Base-by-base conservation (phyloP, 2,888 invertebrate species). In the Pachymerium ferrugineum region DNA sequence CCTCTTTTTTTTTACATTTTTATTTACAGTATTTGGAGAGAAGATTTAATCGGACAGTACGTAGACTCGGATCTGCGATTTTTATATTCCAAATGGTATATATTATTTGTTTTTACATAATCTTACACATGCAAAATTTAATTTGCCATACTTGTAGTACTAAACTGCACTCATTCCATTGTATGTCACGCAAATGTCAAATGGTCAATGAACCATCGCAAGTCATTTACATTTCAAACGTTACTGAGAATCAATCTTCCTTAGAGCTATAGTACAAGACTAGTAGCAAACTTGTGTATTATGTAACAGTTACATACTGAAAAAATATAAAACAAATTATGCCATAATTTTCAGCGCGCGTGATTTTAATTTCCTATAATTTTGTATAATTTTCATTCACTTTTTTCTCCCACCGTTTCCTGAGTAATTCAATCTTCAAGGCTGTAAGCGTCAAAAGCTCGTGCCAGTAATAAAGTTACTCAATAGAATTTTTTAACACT, bases 41-140 rank as follows among this genome's bases (percentile, higher is more conserved):
- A 71, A 77, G 86, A 16, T 86, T 85, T 77, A 80, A 81, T 73
- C 79, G 79, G 25, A 77, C 78, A 1, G 82, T 84, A 3, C 79
- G 85, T 19, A 77, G 81, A 16, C 77, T 81, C 0, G 83, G 82
- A 1, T 82, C 84, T 0, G 73, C 81, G 12, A 80, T 83, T 1
- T 85, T 84, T 77, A 81, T 82, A 71, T 73, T 83, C 10, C 85
- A 85, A 76, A 83, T 83, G 81, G 83, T 84, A 79, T 79, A 79
- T 30, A 0, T 28, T 19, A 29, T 30, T 28, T n/a, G 25, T 28
- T 25, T 72, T 14, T 10, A 31, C 76, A 10, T 16, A 75, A 73
- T 76, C 76, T 73, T 76, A 25, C 10, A 25, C 62, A 25, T 25
- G 62, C 62, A 12, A 25, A 3, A 62, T 62, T 25, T 25, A 25